Evolutionary conservation across 2,113 vertebrate species (phyloP), one percentile per base, ranked within the genome.

Genomic region (Malurus melanocephalus): DNA sequence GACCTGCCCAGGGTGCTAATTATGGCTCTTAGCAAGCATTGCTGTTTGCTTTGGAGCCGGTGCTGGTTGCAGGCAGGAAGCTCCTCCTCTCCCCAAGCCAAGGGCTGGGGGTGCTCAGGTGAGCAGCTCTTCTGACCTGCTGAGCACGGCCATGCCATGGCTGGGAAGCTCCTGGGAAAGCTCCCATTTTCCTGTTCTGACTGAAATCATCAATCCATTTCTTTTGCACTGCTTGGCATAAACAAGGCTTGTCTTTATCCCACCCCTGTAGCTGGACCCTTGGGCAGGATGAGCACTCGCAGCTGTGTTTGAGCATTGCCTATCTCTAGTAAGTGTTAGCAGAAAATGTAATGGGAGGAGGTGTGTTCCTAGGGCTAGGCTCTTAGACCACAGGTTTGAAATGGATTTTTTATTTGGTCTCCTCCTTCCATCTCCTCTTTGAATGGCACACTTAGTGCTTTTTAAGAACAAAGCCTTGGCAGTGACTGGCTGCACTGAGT

Each of bases 381-480:
- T 87, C 40, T 84, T 33, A 30, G 61, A 20, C 30, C 15, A 35
- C 22, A 43, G n/a, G 7, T 68, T 66, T 87, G 71, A 72, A 68
- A 40, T 61, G 22, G 61, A 55, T 80, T 92, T 32, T 64, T 90
- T 62, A 67, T 85, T 75, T 79, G 48, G n/a, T 28, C 17, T 77
- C 56, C 24, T 89, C 16, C 28, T 83, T 80, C 53, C 49, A 19
- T 77, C 53, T 72, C 32, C 32, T 60, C 76, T 89, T 73, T 49
- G 68, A 57, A 82, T 62, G 55, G 64, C 65, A 83, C n/a, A 11
- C 60, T 82, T 85, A 78, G 80, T 83, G 83, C 88, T 87, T 93
- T 93, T 93, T 93, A 81, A 90, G 77, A 91, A 65, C 80, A 85
- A 89, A 91, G 52, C 46, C 14, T 92, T 91, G 93, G 90, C 90